Evolutionary conservation across 1,140 invertebrate species (phyloP).

Genomic region (Drosophila eugracilis): DNA sequence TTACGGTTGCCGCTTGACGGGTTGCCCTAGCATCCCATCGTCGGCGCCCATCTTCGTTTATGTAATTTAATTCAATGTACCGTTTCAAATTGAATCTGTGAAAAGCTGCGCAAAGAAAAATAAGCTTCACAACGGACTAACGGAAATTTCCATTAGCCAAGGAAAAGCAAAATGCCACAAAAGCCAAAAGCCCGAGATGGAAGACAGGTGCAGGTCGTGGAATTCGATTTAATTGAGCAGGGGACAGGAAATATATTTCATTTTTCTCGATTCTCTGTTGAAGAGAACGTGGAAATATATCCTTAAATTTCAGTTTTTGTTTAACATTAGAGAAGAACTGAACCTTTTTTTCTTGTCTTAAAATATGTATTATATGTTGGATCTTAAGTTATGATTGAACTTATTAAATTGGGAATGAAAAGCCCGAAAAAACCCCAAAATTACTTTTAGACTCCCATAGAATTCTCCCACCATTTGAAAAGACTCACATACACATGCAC

Average conservation of each 20-base stretch:
- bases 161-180: constrained; percentile 42
- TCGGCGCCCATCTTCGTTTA: constrained; percentile 47
- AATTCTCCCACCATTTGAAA: neutral
- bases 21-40: constrained; percentile 53
- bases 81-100: constrained; percentile 82
- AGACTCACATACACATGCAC: constrained; percentile 8
- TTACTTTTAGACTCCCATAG: constrained; percentile 4
- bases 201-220: constrained; percentile 33
- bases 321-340: no score
- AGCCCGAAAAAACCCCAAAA: constrained; percentile 4
- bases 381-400: no score
- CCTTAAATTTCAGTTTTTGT: no score
- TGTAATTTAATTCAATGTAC: constrained; percentile 82
- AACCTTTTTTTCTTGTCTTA: no score
- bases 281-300: constrained; percentile 14
- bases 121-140: constrained; percentile 60
- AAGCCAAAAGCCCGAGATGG: constrained; percentile 50
- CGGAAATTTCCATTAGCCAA: constrained; percentile 75
- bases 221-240: constrained; percentile 71
- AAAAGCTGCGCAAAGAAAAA: constrained; percentile 72
- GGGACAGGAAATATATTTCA: constrained; percentile 52
- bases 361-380: no score
- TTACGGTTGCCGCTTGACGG: constrained; percentile 68
- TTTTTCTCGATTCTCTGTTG: neutral
- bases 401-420: no score